A percentile compares a stretch with the other conserved stretches of the same genome.
These are phyloP conservation scores for Blomia tropicalis DNA, from an alignment of 2,888 invertebrate genomes.

Conservation along the genomic window DNA sequence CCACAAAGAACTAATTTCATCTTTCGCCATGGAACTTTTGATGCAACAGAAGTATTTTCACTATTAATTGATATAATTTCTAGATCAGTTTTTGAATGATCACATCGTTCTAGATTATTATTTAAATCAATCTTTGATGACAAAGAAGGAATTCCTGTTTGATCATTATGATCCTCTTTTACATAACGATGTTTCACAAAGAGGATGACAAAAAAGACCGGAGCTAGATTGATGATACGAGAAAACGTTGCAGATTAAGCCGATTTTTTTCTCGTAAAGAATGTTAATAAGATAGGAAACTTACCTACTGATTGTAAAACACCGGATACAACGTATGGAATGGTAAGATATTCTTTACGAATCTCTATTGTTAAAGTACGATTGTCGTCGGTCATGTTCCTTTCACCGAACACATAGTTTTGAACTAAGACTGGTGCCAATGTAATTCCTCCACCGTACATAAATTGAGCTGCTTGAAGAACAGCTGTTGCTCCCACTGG, in stretches of 20 bases:
- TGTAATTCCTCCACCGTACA: slow-evolving; percentile 1
- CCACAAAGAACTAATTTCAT: background rate
- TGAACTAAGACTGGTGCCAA: background rate
- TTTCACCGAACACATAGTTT: slow-evolving; percentile 1
- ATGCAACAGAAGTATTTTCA: background rate
- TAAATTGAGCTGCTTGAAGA: slow-evolving; percentile 2
- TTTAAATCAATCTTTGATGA: background rate
- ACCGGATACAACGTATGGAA: background rate
- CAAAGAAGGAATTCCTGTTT: background rate
- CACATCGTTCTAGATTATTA: background rate
- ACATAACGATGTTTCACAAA: background rate
- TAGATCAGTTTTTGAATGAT: background rate
- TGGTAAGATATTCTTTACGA: background rate
- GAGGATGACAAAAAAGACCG: background rate
- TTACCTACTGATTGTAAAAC: background rate
- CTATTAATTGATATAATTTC: background rate
- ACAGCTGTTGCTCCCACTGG: background rate
- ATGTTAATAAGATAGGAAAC: too few relatives aligned
- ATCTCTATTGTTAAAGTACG: background rate
- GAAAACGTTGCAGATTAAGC: too few relatives aligned
- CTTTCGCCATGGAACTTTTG: background rate
- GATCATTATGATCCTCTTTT: background rate
- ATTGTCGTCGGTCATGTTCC: background rate
- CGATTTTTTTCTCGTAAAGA: too few relatives aligned
- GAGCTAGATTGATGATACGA: too few relatives aligned